These are phyloP conservation scores for Phymastichus coffea DNA, from an alignment of 1,140 invertebrate genomes.

Conservation along the genomic window DNA sequence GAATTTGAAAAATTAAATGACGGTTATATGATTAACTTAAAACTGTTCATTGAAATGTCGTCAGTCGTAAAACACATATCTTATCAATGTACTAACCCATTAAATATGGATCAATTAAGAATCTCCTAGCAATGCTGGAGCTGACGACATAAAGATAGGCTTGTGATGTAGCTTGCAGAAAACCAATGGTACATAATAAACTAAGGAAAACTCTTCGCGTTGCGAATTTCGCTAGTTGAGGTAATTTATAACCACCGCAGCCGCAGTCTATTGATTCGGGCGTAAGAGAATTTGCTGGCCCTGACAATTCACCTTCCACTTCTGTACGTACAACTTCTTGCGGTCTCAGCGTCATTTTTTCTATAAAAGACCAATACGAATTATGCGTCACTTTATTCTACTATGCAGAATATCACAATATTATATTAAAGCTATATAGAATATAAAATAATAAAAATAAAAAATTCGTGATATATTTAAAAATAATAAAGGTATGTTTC, in stretches of 20 bases:
- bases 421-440: background rate
- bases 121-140: conserved; percentile 56
- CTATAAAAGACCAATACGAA: too few species aligned
- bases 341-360: conserved; percentile 42
- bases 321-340: conserved; percentile 48
- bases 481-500: too few species aligned
- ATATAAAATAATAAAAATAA: background rate
- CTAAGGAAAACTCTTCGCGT: conserved; percentile 58
- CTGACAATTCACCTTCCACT: conserved; percentile 50
- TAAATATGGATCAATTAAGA: conserved; percentile 52
- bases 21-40: too few species aligned
- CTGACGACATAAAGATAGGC: conserved; percentile 62
- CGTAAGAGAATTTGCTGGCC: conserved; percentile 50
- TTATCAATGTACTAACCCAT: conserved; percentile 52
- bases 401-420: conserved; percentile 31
- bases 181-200: conserved; percentile 56
- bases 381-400: too few species aligned
- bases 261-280: conserved; percentile 64
- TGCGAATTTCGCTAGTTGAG: conserved; percentile 61
- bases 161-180: conserved; percentile 58
- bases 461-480: too few species aligned
- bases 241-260: conserved; percentile 57
- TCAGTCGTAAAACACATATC: too few species aligned
- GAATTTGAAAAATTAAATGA: conserved; percentile 18
- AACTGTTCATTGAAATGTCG: too few species aligned